Evolutionary conservation across 2,113 vertebrate species (phyloP), one percentile per base, ranked within the genome.

Genomic region (Bos javanicus): DNA sequence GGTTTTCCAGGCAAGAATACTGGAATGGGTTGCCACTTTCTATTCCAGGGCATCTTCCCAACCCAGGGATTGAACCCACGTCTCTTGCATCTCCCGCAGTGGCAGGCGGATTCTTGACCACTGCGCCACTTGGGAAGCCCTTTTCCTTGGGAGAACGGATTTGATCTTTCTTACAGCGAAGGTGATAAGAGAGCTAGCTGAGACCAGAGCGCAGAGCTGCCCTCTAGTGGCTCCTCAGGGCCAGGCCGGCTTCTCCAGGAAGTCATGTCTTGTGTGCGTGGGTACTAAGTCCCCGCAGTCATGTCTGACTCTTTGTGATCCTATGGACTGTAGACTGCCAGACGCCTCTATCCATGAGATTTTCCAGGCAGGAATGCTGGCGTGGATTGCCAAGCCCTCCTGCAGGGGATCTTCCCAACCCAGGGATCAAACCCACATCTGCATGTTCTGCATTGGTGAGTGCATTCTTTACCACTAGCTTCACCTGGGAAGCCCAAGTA

Each of bases 201-300:
- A 62, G 48, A 9, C 28, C 33, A 3, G 14, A 2, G 48, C 11
- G 6, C 96, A 57, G 87, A 39, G 76, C 90, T 71, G 46, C 94
- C 96, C 76, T 57, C 97, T 97, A 57, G 91, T 96, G 97, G 91
- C 89, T 0, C 0, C 21, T 7, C 39, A 9, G 64, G 12, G 43
- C 28, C 36, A 6, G 46, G 90, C 82, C 11, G 56, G 67, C 59
- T 71, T 48, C 81, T 25, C 28, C n/a, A 3, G 71, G 16, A 84
- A 78, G 88, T 11, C 6, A 0, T 5, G 2, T 26, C 25, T 23
- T 39, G 67, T 2, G n/a, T 36, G 17, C 4, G 9, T 36, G 64
- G n/a, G n/a, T 5, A 2, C 64, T 6, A 5, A 21, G 64, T 11
- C 1, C 64, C n/a, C 64, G 6, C 33, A 19, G 64, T 71, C n/a